Conservation (phyloP, 2,797 vertebrate species). For the Rhabdophis nuchalis region DNA sequence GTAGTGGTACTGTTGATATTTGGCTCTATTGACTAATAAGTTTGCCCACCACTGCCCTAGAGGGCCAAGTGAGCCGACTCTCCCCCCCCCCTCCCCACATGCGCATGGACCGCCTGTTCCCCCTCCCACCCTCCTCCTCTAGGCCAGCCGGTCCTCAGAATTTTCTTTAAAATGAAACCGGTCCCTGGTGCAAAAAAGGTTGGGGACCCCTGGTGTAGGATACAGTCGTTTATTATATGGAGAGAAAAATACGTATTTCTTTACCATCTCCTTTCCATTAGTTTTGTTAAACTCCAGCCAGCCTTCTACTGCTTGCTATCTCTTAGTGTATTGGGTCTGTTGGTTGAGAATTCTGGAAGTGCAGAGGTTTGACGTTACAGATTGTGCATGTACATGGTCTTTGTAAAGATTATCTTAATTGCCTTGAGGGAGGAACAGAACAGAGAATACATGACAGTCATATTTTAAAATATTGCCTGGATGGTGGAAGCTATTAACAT, state of each 20-base stretch:
- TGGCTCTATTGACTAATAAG: no score
- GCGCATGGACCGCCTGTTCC: no score
- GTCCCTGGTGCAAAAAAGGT: no score
- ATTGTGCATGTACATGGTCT: neutral
- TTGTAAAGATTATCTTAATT: neutral
- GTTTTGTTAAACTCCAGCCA: neutral
- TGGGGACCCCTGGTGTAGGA: neutral
- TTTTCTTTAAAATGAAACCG: no score
- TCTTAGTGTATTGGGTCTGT: neutral
- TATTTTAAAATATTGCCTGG: neutral
- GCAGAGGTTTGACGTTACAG: neutral
- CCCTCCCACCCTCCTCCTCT: no score
- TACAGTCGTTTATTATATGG: neutral
- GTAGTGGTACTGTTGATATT: no score
- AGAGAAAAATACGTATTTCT: neutral
- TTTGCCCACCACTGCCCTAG: no score
- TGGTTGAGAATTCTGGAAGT: neutral
- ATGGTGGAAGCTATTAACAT: rapidly evolving
- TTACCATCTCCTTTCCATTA: no score
- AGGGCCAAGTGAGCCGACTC: no score
- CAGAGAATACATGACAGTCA: neutral
- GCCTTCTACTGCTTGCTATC: neutral
- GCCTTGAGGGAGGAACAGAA: neutral
- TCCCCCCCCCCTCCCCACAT: no score
- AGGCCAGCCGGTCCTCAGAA: no score